Evolutionary conservation across 2,113 vertebrate species (phyloP), one percentile per base, ranked within the genome.

Genomic region (Lepus timidus): DNA sequence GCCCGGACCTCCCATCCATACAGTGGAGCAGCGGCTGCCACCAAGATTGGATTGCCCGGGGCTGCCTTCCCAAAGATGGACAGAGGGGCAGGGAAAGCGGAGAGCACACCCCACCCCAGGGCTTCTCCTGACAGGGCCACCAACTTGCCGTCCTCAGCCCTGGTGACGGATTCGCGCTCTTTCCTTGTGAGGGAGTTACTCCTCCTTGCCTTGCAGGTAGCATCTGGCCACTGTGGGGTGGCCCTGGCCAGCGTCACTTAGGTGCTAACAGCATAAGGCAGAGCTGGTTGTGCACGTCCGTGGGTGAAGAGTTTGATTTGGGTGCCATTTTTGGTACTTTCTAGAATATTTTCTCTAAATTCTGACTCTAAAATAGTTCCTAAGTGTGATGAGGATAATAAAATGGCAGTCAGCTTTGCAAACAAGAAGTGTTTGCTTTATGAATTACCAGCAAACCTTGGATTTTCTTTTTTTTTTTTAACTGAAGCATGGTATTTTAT

Each of bases 11-110:
- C 36, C 1, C 2, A 1, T 25, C 55, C 58, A 65, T 17, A 44
- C 29, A 3, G 58, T 0, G 25, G 2, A 23, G 44, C 5, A 3
- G 3, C 2, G 25, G 65, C n/a, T 1, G 29, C 9, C 12, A 39
- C 51, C 64, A 20, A 22, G 0, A 1, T 68, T 13, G 44, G 17
- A 22, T 61, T 25, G 8, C 39, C 31, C 3, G 2, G 33, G 19
- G 52, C 78, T 62, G 64, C 51, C 27, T 17, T 4, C 85, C 4
- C 36, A 52, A 12, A n/a, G 11, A 27, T 29, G 44, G 22, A 0
- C 9, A 1, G 13, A 3, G 9, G 14, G 16, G 7, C 25, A 0
- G 39, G 16, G 22, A n/a, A 22, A 27, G 67, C 31, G 52, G 16
- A 4, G 65, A 3, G 25, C 75, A 19, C 6, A 3, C 19, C 36